Percentiles rank a stretch among this genome's conserved stretches.
These are phyloP conservation scores for Salvelinus fontinalis DNA, from an alignment of 2,113 vertebrate genomes.

Conservation along the genomic window DNA sequence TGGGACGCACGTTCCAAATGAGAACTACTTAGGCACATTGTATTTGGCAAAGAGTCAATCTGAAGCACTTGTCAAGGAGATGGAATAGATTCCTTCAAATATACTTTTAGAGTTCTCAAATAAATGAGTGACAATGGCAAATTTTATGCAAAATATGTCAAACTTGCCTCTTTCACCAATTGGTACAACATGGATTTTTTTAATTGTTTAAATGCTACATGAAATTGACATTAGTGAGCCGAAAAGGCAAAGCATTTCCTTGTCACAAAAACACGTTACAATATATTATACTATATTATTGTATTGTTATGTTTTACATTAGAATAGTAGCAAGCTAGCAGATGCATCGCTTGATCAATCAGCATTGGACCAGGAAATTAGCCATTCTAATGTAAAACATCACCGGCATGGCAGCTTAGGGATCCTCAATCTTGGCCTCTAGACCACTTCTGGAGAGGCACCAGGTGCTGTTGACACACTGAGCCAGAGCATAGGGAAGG, in stretches of 20 bases:
- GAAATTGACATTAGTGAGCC: too few species aligned
- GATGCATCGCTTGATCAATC: conserved; percentile 30
- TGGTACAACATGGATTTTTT: background rate
- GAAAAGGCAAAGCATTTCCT: background rate
- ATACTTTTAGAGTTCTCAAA: background rate
- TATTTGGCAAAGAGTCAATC: conserved; percentile 33
- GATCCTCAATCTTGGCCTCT: conserved; percentile 37
- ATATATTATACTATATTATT: too few species aligned
- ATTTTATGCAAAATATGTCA: background rate
- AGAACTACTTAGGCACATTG: conserved; percentile 36
- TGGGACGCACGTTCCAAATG: conserved; percentile 56
- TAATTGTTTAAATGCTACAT: background rate
- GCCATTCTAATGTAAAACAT: conserved; percentile 60
- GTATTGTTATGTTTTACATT: too few species aligned
- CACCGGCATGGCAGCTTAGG: conserved; percentile 40
- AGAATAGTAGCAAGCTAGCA: conserved; percentile 30
- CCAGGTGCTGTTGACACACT: conserved; percentile 68
- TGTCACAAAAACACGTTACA: too few species aligned
- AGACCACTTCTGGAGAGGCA: conserved; percentile 68
- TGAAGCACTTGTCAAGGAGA: conserved; percentile 20
- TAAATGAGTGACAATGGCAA: background rate
- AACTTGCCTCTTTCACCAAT: background rate
- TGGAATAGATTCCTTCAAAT: conserved; percentile 6
- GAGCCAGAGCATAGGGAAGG: conserved; percentile 51
- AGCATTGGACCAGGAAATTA: conserved; percentile 40